Base-by-base conservation (phyloP, 2,888 invertebrate species). In the Tupiocoris notatus region DNA sequence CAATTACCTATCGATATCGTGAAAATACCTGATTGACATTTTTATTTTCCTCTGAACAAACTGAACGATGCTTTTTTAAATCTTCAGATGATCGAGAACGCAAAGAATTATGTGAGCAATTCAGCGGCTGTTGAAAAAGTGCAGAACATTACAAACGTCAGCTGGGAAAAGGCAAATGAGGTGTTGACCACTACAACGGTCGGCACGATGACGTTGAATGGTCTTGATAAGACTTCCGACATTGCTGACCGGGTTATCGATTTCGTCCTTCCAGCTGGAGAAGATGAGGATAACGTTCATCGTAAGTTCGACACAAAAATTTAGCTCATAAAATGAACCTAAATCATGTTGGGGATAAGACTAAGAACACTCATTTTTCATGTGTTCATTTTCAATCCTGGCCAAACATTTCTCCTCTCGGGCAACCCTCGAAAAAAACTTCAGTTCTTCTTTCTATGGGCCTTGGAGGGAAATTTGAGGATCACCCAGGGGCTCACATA, bases 191-290 rank as follows among this genome's bases (percentile, higher is more conserved):
- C 91, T 2, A 77, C 79, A 2, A 88, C 89, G 65, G 89, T 89
- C 81, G 92, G 91, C 1, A 88, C 87, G 82, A 87, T 88, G 81
- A 91, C 91, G 0, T 85, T 91, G 20, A 85, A 86, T 80, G 87
- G 90, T 73, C 87, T 92, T 20, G 91, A 92, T 82, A 86, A 86
- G 1, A 90, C 91, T 63, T 89, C 91, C 18, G 86, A 87, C 1
- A 84, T 89, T 77, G 91, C 92, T 20, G 91, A 93, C 85, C 88
- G 88, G 77, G 86, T 91, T 79, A 84, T 93, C 9, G 92, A 93
- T 84, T 90, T 89, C 82, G 92, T 92, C 83, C 87, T 93, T 80
- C 93, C 90, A 21, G 85, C 87, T 83, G 81, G 86, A 82, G 83
- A 85, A 2, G 86, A 87, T 23, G 89, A 90, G 80, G 86, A 86